Conservation (phyloP, 2,113 vertebrate genomes). For the Triplophysa rosa region DNA sequence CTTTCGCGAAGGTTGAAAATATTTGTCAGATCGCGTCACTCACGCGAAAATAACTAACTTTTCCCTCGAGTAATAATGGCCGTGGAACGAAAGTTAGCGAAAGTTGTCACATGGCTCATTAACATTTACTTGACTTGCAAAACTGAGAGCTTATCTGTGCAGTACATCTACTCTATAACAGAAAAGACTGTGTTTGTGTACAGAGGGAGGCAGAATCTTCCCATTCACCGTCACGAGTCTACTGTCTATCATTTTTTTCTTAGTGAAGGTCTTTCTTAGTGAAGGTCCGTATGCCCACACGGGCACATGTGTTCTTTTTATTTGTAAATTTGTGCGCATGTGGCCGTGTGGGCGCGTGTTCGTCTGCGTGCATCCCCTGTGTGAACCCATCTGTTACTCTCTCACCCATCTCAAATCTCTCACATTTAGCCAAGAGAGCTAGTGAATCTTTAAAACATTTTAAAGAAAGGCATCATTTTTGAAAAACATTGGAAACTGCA, state of each 20-base stretch:
- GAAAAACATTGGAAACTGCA: not conserved
- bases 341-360: not conserved
- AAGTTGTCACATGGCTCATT: conserved; percentile 10
- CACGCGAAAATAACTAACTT: too few relatives aligned
- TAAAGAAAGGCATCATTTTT: not conserved
- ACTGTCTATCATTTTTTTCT: not conserved
- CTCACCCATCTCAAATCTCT: conserved; percentile 47
- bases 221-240: conserved; percentile 16
- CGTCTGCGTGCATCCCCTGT: not conserved
- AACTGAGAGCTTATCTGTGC: conserved; percentile 4
- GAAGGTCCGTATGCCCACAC: not conserved
- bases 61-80: too few relatives aligned
- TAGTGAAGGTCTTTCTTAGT: not conserved
- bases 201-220: not conserved
- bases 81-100: not conserved
- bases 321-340: not conserved
- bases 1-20: too few relatives aligned
- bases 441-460: not conserved
- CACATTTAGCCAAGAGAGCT: conserved; percentile 14
- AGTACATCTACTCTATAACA: not conserved
- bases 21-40: too few relatives aligned
- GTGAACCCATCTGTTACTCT: conserved; percentile 52
- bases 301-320: conserved; percentile 10
- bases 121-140: not conserved
- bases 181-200: not conserved